Evolutionary conservation across 2,797 vertebrate genomes (phyloP).

Genomic region (Pipistrellus kuhlii): DNA sequence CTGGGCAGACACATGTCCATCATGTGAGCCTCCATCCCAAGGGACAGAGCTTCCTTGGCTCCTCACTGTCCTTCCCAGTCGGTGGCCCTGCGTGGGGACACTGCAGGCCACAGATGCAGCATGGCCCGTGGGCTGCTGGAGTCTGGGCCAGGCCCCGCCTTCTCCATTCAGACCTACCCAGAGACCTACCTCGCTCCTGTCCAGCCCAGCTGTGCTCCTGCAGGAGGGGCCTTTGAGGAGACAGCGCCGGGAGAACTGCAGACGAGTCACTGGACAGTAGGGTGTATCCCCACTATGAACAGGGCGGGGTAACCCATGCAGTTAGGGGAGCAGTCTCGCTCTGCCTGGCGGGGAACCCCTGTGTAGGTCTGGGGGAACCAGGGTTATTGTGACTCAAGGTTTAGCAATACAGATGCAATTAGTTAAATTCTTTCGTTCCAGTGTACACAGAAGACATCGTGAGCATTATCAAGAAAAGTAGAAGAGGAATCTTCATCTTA

Average conservation of each 20-base stretch:
- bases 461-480: constrained; percentile 90
- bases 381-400: not conserved
- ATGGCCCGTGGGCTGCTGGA: accelerated
- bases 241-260: not conserved
- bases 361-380: not conserved
- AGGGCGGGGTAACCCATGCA: no score
- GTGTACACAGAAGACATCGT: constrained; percentile 93
- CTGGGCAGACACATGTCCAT: no score
- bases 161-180: no score
- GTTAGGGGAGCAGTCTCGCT: no score
- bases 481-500: constrained; percentile 91
- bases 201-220: not conserved
- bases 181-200: no score
- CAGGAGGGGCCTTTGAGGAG: not conserved
- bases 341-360: not conserved
- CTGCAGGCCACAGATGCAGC: not conserved
- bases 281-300: accelerated
- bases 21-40: no score
- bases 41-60: not conserved
- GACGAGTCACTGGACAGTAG: not conserved
- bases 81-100: not conserved
- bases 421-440: constrained; percentile 81
- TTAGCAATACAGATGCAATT: not conserved
- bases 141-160: no score
- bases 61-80: not conserved